Percentiles rank a stretch among this genome's conserved stretches.
Conservation (phyloP, 2,113 vertebrate genomes). For the Indicator indicator region DNA sequence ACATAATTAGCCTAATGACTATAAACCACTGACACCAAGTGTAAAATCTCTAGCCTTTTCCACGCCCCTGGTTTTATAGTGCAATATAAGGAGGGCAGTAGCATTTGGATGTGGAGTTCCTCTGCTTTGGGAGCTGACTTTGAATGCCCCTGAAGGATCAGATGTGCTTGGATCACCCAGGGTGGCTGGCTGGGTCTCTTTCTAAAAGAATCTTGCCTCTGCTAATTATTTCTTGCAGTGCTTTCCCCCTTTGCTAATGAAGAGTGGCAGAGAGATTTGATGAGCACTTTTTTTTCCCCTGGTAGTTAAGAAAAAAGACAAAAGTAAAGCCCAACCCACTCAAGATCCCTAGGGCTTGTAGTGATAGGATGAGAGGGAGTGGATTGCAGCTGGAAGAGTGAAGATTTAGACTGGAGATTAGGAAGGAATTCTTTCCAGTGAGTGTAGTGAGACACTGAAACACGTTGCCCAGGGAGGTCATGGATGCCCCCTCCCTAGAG, state of each 20-base stretch:
- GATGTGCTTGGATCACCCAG: neutral
- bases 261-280: neutral
- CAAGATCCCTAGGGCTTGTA: neutral
- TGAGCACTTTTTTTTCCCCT: neutral
- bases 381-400: too few relatives aligned
- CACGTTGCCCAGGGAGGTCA: too few relatives aligned
- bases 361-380: too few relatives aligned
- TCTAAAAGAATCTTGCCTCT: neutral
- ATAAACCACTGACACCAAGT: conserved; percentile 70
- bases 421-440: too few relatives aligned
- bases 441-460: too few relatives aligned
- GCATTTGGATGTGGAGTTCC: neutral
- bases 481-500: too few relatives aligned
- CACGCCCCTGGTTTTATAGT: conserved; percentile 79
- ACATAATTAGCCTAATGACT: conserved; percentile 71
- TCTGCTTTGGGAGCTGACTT: conserved; percentile 43
- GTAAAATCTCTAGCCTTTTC: conserved; percentile 76
- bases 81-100: conserved; percentile 74
- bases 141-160: neutral
- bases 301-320: neutral
- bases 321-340: neutral
- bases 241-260: neutral
- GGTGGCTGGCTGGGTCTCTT: neutral
- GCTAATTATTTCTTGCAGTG: conserved; percentile 19
- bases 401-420: too few relatives aligned